Conservation (phyloP, 2,797 vertebrate genomes). For the Synaphobranchus kaupii region DNA sequence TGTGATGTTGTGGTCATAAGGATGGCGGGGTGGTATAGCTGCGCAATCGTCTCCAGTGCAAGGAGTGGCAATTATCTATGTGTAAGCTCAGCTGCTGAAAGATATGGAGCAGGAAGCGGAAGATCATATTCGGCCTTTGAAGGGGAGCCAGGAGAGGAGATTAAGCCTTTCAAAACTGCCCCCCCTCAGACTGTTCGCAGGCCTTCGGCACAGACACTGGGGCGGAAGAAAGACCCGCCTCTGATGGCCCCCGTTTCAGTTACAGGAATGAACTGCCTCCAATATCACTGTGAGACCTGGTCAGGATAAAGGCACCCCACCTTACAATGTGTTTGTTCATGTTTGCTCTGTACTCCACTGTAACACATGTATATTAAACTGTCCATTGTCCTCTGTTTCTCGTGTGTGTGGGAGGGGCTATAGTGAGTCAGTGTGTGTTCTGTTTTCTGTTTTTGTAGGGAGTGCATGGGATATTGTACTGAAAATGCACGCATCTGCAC, state of each 20-base stretch:
- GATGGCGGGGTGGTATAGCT: not conserved
- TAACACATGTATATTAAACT: not conserved
- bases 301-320: not conserved
- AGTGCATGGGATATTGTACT: not conserved
- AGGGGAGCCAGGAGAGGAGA: conserved; percentile 17
- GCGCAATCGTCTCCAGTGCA: too few relatives aligned
- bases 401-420: not conserved
- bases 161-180: not conserved
- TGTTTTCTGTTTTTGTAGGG: not conserved
- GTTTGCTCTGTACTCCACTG: not conserved
- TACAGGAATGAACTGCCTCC: not conserved
- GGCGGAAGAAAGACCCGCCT: not conserved
- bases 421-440: not conserved
- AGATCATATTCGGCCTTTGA: not conserved
- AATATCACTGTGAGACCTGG: not conserved
- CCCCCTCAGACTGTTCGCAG: not conserved
- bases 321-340: not conserved
- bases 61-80: not conserved
- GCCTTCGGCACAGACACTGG: not conserved
- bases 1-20: not conserved
- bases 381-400: not conserved
- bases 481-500: not conserved
- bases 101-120: conserved; percentile 19
- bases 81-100: conserved; percentile 23
- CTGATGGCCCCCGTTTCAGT: not conserved